Conservation (phyloP, 1,140 invertebrate genomes). For the Oreohelix idahoensis region DNA sequence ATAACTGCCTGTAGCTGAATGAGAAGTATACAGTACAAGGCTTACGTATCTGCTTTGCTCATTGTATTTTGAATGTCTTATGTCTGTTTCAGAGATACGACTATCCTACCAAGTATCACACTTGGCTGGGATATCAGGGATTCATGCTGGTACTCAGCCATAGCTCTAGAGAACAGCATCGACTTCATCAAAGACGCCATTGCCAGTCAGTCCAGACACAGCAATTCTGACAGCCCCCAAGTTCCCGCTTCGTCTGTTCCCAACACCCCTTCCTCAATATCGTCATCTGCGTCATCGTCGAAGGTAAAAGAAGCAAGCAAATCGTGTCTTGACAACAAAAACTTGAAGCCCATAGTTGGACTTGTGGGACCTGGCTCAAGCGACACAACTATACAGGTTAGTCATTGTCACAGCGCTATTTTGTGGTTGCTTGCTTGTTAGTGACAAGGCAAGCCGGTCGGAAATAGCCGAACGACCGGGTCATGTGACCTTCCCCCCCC, state of each 20-base stretch:
- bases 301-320: not conserved
- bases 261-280: slow-evolving; percentile 15
- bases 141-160: slow-evolving; percentile 86
- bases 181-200: slow-evolving; percentile 82
- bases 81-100: slow-evolving; percentile 55
- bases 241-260: not conserved
- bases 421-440: too few species aligned
- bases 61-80: not conserved
- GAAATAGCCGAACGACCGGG: too few species aligned
- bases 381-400: slow-evolving; percentile 78
- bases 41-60: too few species aligned
- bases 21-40: too few species aligned
- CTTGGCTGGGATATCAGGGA: slow-evolving; percentile 86
- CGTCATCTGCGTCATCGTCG: not conserved
- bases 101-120: slow-evolving; percentile 77
- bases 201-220: slow-evolving; percentile 56
- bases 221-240: not conserved
- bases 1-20: too few species aligned
- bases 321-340: not conserved
- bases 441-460: too few species aligned
- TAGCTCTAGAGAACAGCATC: slow-evolving; percentile 85
- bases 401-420: too few species aligned
- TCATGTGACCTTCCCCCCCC: too few species aligned
- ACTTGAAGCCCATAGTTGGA: slow-evolving; percentile 77
- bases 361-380: slow-evolving; percentile 82